These are phyloP conservation scores for Nerophis lumbriciformis DNA, from an alignment of 2,113 vertebrate species.

Conservation along the genomic window DNA sequence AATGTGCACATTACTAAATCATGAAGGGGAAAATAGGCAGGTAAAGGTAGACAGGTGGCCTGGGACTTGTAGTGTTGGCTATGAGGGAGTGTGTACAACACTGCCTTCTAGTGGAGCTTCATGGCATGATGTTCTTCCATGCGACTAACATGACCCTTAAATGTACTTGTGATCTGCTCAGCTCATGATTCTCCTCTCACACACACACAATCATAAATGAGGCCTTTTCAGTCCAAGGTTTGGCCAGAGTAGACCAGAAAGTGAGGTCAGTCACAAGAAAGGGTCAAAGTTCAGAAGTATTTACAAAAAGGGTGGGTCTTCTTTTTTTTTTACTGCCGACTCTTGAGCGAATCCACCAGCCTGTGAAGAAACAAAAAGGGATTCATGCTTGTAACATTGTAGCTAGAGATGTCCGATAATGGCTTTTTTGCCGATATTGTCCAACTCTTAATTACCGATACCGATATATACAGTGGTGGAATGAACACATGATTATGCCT, in stretches of 20 bases:
- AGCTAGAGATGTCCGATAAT: too few species aligned
- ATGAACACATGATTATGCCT: too few species aligned
- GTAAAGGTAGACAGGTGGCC: conserved; percentile 29
- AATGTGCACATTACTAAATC: conserved; percentile 21
- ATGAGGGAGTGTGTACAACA: not conserved
- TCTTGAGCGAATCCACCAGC: conserved; percentile 95
- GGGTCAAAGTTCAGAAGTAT: conserved; percentile 56
- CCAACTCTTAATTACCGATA: too few species aligned
- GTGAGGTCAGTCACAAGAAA: conserved; percentile 50
- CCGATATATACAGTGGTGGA: too few species aligned
- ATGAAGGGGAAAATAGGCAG: conserved; percentile 9
- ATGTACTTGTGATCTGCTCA: not conserved
- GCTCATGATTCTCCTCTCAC: not conserved
- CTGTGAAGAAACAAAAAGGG: conserved; percentile 57
- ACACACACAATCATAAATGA: not conserved
- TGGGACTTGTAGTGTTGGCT: not conserved
- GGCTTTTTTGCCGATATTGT: too few species aligned
- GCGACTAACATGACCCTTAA: not conserved
- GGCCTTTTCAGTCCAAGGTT: conserved; percentile 33
- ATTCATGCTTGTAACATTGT: too few species aligned
- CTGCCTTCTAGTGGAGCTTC: conserved; percentile 17
- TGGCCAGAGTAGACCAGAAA: conserved; percentile 19
- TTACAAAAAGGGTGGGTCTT: conserved; percentile 41
- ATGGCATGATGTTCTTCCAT: not conserved
- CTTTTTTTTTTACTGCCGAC: conserved; percentile 79